Base-by-base conservation (phyloP, 2,888 invertebrate species). In the Chrysolina haemoptera region DNA sequence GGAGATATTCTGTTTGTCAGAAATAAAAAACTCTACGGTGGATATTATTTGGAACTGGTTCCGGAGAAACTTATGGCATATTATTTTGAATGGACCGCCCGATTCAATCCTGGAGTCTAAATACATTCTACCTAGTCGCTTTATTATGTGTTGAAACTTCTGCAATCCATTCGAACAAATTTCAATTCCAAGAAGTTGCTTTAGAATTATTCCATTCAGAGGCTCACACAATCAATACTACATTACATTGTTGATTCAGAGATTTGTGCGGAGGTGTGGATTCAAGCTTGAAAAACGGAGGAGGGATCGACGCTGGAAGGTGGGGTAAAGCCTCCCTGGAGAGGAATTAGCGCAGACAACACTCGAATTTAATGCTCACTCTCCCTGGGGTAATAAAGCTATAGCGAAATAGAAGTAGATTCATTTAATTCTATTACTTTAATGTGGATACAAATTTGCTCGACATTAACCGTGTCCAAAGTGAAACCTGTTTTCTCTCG, bases 401-500 rank as follows among this genome's bases (percentile, higher is more conserved):
- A 84, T 84, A 84, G 84, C 82, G 84, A 83, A 85, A 85, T 85
- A 86, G 85, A 84, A 85, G 85, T 85, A 86, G 88, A 89, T 89
- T 89, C 88, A 89, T 89, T 88, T 89, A 89, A 89, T 89, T 89
- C 89, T 89, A 89, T 90, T 89, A 89, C 87, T 85, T 87, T 89
- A 89, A 90, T 89, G 89, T 89, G 88, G 88, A 88, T 88, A 89
- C 89, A 89, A 89, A 89, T 71, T 71, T 69, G 66, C 68, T 18
- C 55, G 68, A 75, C 65, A 68, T 64, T 64, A 35, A 68, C 41
- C 48, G 53, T 53, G 18, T 67, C 2, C 40, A 16, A 53, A 67
- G 35, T 67, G 35, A 35, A 53, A 67, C 35, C 35, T 50, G 40
- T 16, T 40, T 53, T 18, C 18, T 67, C 67, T 76, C 62, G 14